Percentiles rank a stretch among this genome's conserved stretches.
Conservation (phyloP, 2,888 invertebrate species). For the Drosophila pegasa region DNA sequence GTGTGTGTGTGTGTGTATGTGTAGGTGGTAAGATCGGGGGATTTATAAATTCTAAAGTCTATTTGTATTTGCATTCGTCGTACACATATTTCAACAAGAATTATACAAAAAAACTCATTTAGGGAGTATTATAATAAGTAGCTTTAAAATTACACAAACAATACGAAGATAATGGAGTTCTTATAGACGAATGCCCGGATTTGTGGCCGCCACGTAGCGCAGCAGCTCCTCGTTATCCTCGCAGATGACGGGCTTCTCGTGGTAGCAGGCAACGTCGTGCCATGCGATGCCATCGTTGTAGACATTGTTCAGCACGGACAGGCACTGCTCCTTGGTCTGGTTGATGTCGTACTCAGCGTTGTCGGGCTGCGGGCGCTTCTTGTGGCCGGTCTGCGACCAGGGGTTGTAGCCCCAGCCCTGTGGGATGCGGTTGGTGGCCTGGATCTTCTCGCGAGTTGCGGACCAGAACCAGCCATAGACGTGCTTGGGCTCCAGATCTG, state of each 20-base stretch:
- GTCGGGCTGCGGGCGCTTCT: conserved; percentile 94
- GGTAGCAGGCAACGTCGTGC: conserved; percentile 97
- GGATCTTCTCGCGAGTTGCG: conserved; percentile 93
- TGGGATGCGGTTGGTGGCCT: conserved; percentile 90
- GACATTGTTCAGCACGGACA: conserved; percentile 95
- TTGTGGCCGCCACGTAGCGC: conserved; percentile 93
- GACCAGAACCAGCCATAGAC: conserved; percentile 97
- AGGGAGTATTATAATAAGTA: conserved; percentile 80
- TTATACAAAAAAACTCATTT: conserved; percentile 76
- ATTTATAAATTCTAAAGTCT: conserved; percentile 84
- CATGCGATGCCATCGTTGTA: conserved; percentile 97
- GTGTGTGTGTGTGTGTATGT: conserved; percentile 2
- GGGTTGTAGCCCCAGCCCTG: conserved; percentile 90
- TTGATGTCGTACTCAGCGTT: conserved; percentile 96
- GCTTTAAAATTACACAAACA: conserved; percentile 79
- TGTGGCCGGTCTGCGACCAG: conserved; percentile 96
- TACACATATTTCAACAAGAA: conserved; percentile 75
- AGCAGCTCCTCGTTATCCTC: conserved; percentile 95
- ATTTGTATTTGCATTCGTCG: conserved; percentile 81
- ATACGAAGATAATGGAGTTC: conserved; percentile 52
- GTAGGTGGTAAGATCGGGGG: conserved; percentile 69
- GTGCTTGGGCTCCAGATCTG: conserved; percentile 94
- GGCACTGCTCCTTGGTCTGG: conserved; percentile 93
- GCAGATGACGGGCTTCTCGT: conserved; percentile 96
- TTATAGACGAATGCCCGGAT: conserved; percentile 93